These are phyloP conservation scores for Phalacrocorax pelagicus DNA, from an alignment of 2,113 vertebrate genomes.

Conservation along the genomic window DNA sequence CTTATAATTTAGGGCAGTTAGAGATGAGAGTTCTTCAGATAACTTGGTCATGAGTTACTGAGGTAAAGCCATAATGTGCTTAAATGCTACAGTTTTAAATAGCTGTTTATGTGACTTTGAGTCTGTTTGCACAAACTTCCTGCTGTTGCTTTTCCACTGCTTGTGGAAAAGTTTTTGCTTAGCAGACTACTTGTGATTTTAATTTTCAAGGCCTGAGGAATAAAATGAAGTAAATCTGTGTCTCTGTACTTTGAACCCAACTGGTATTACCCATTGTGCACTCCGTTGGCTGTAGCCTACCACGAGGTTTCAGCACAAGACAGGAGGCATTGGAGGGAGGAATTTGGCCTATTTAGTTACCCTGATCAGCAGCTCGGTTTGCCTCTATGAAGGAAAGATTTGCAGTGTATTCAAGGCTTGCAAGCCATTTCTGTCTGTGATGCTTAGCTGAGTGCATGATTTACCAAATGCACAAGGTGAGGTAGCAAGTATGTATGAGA, in stretches of 20 bases:
- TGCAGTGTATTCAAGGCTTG: neutral
- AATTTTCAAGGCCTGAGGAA: neutral
- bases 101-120: neutral
- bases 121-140: neutral
- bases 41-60: neutral
- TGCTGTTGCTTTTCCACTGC: neutral
- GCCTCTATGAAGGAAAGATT: neutral
- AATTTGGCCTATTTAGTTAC: neutral
- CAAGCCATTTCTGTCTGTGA: neutral
- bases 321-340: neutral
- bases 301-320: neutral
- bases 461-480: neutral
- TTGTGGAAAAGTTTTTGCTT: neutral
- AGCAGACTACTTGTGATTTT: neutral
- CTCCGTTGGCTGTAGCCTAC: neutral
- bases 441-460: neutral
- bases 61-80: neutral
- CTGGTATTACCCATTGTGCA: neutral
- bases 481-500: neutral
- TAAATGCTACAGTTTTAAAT: neutral
- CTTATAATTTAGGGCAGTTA: neutral
- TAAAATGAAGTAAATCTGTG: neutral
- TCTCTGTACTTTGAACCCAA: neutral
- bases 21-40: neutral
- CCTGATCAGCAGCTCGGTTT: neutral